Percentiles rank a stretch among this genome's conserved stretches.
phyloP scores from a whole-genome alignment of 92 coral and sea anemone genomes.

The Chrysogorgia sp. region DNA sequence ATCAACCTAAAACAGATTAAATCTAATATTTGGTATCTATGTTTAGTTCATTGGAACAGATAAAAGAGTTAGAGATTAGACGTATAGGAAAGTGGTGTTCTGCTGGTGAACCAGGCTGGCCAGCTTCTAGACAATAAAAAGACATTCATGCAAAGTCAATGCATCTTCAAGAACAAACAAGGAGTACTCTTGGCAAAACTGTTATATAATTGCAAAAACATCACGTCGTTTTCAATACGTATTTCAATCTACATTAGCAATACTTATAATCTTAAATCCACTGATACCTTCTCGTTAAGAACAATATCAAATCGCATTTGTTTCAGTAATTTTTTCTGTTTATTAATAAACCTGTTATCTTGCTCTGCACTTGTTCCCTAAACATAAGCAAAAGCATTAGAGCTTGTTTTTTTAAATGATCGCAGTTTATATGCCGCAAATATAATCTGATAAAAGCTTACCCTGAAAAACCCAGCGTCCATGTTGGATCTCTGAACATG shows the following conservation, averaged over 20 bases:
- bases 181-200: background rate
- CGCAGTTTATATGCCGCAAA: too few relatives aligned
- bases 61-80: background rate
- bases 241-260: conserved; percentile 43
- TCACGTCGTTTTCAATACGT: conserved; percentile 3
- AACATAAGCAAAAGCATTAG: background rate
- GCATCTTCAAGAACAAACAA: background rate
- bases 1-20: conserved; percentile 64
- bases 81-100: too few relatives aligned
- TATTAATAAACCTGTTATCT: conserved; percentile 95
- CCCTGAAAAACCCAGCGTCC: conserved; percentile 99
- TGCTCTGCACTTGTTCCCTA: conserved; percentile 99
- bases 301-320: conserved; percentile 83
- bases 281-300: conserved; percentile 68
- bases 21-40: background rate
- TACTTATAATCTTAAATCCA: background rate
- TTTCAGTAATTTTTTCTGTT: conserved; percentile 94
- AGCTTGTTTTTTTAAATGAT: too few relatives aligned
- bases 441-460: too few relatives aligned
- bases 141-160: background rate
- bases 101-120: too few relatives aligned
- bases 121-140: too few relatives aligned
- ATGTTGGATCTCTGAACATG: background rate
- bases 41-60: background rate
- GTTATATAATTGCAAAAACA: background rate